phyloP scores from a whole-genome alignment of 2,888 invertebrate species.

The Luffia ferchaultella region DNA sequence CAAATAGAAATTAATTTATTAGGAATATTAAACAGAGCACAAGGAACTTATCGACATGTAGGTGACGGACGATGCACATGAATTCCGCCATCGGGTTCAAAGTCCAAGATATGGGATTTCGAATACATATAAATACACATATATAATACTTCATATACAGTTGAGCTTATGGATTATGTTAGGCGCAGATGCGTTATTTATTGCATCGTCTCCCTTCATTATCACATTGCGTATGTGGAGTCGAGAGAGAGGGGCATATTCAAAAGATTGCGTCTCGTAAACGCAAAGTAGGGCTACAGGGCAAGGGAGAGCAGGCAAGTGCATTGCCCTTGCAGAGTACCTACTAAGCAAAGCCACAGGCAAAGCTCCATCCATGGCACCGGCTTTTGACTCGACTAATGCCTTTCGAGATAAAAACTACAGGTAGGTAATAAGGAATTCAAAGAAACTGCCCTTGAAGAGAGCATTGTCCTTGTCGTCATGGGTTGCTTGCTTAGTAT shows the following conservation, averaged over 20 bases:
- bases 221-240: neutral
- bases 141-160: constrained; percentile 46
- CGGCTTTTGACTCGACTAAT: constrained; percentile 52
- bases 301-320: constrained; percentile 60
- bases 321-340: constrained; percentile 56
- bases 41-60: no score
- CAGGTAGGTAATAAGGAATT: constrained; percentile 57
- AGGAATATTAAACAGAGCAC: no score
- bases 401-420: constrained; percentile 47
- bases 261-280: constrained; percentile 40
- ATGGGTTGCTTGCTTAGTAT: neutral
- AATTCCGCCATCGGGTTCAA: constrained; percentile 35
- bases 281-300: constrained; percentile 61
- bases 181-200: constrained; percentile 35
- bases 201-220: constrained; percentile 22
- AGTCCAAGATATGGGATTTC: constrained; percentile 36
- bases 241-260: constrained; percentile 36
- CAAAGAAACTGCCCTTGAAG: constrained; percentile 54
- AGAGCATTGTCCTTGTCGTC: neutral
- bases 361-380: no score
- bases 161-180: constrained; percentile 43
- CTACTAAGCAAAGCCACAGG: constrained; percentile 46
- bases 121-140: constrained; percentile 37
- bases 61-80: neutral
- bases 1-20: no score